These are phyloP conservation scores for Scaptomyza pallida DNA, from an alignment of 1,140 invertebrate genomes.

Conservation along the genomic window DNA sequence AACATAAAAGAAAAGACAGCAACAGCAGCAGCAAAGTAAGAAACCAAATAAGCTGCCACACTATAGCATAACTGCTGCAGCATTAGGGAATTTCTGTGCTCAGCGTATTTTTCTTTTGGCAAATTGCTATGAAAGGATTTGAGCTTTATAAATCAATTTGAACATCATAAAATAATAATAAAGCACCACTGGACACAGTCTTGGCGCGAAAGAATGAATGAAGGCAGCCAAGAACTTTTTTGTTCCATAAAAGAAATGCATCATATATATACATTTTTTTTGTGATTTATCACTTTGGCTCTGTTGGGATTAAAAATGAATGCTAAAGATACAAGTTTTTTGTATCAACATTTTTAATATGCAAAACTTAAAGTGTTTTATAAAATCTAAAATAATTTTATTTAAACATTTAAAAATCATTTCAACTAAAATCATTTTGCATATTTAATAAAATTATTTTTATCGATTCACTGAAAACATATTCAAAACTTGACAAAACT, in stretches of 20 bases:
- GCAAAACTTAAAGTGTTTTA: too few species aligned
- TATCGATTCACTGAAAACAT: too few species aligned
- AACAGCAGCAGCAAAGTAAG: not conserved
- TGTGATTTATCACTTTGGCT: constrained; percentile 1
- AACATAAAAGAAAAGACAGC: not conserved
- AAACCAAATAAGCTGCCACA: constrained; percentile 24
- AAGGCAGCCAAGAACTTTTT: not conserved
- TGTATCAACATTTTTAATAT: too few species aligned
- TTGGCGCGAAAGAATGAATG: not conserved
- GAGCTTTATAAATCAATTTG: constrained; percentile 39
- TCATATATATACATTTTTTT: not conserved
- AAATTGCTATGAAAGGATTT: constrained; percentile 1
- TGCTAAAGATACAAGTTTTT: too few species aligned
- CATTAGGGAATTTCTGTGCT: not conserved
- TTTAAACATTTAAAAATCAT: too few species aligned
- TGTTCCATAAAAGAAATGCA: not conserved
- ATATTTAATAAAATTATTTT: too few species aligned
- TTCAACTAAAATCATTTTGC: too few species aligned
- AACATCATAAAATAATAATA: constrained; percentile 26
- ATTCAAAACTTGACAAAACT: too few species aligned
- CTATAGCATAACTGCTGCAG: constrained; percentile 2
- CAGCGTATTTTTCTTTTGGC: not conserved
- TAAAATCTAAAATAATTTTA: too few species aligned
- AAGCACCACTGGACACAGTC: constrained; percentile 4
- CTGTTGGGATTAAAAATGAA: not conserved